These are phyloP conservation scores for Myrmecobius fasciatus DNA, from an alignment of 2,113 vertebrate species.

Conservation along the genomic window DNA sequence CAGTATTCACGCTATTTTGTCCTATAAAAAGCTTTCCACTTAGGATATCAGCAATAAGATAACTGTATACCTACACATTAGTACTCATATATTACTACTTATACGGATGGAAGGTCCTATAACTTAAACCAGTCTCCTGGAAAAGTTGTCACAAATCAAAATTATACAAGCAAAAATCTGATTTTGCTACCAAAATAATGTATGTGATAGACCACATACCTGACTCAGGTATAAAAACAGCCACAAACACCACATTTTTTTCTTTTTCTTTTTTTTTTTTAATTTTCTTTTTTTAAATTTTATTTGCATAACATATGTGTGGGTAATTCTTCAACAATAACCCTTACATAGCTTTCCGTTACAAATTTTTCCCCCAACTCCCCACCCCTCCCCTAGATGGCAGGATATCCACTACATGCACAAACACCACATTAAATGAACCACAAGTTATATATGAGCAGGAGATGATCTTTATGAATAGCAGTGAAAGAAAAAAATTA, in stretches of 20 bases:
- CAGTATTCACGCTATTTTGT: not conserved
- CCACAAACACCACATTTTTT: too few species aligned
- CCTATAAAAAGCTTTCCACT: not conserved
- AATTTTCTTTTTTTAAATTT: too few species aligned
- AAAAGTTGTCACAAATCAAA: not conserved
- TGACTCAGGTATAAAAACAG: not conserved
- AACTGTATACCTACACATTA: not conserved
- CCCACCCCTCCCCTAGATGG: too few species aligned
- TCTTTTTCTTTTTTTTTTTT: too few species aligned
- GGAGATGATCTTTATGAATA: not conserved
- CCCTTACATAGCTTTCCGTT: too few species aligned
- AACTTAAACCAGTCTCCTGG: not conserved
- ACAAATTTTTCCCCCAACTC: too few species aligned
- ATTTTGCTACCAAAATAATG: not conserved
- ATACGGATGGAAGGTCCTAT: not conserved
- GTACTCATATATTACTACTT: not conserved
- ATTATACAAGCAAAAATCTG: not conserved
- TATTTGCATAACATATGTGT: too few species aligned
- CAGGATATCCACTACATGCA: too few species aligned
- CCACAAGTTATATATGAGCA: not conserved
- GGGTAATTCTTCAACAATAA: too few species aligned
- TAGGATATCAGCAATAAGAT: slow-evolving; percentile 14
- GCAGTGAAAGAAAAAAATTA: not conserved
- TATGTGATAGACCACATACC: not conserved
- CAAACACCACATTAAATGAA: not conserved